Evolutionary conservation across 2,888 invertebrate species (phyloP).

Genomic region (Ommatoiulus sabulosus): DNA sequence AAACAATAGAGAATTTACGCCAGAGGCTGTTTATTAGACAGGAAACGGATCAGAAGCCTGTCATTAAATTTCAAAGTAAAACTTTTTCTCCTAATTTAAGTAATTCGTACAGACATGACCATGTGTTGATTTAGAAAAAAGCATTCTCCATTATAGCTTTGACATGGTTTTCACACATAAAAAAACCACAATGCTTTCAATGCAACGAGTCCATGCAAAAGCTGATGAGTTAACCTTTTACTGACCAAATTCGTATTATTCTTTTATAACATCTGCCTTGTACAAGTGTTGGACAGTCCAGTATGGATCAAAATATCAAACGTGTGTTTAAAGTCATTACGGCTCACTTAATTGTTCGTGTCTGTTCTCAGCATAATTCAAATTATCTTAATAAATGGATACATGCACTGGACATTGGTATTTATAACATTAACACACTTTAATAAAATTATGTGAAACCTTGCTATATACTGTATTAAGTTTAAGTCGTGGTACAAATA

Average conservation of each 20-base stretch:
- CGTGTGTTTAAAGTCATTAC: background rate
- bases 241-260: too few relatives aligned
- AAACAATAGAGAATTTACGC: slow-evolving; percentile 21
- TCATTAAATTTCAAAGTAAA: slow-evolving; percentile 29
- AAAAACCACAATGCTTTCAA: background rate
- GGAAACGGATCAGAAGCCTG: slow-evolving; percentile 6
- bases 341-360: background rate
- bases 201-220: background rate
- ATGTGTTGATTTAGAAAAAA: background rate
- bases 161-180: background rate
- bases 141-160: background rate
- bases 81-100: background rate
- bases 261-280: background rate
- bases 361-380: background rate
- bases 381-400: background rate
- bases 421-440: slow-evolving; percentile 3
- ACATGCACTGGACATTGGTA: background rate
- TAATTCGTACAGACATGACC: background rate
- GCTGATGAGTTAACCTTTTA: background rate
- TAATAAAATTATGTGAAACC: background rate
- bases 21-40: background rate
- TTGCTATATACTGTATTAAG: too few relatives aligned
- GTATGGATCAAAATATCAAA: background rate
- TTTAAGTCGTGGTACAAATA: background rate
- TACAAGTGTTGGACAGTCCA: background rate